Percentiles rank a stretch among this genome's conserved stretches.
phyloP scores from a whole-genome alignment of 2,888 invertebrate genomes.

The Lingula anatina region DNA sequence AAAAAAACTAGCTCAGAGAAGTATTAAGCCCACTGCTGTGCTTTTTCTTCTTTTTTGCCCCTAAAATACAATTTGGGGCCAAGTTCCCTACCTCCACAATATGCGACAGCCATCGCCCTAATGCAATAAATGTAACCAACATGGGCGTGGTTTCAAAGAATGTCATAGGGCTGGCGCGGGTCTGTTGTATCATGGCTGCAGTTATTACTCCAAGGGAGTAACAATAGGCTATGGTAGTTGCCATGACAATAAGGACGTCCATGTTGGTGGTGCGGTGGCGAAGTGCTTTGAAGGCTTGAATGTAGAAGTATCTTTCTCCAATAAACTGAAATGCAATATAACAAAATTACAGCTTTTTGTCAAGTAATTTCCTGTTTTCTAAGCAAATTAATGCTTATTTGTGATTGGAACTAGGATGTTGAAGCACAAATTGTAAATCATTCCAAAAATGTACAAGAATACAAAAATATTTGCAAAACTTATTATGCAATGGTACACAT shows the following conservation, averaged over 20 bases:
- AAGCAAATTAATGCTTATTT: too few relatives aligned
- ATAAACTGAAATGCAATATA: slow-evolving; percentile 68
- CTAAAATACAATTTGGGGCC: too few relatives aligned
- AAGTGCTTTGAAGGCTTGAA: slow-evolving; percentile 86
- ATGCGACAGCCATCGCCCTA: slow-evolving; percentile 96
- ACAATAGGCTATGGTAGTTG: slow-evolving; percentile 88
- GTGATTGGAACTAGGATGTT: too few relatives aligned
- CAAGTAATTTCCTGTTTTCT: too few relatives aligned
- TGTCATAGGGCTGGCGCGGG: slow-evolving; percentile 82
- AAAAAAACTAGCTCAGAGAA: too few relatives aligned
- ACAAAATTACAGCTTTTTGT: too few relatives aligned
- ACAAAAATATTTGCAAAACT: too few relatives aligned
- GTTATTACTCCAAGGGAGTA: slow-evolving; percentile 73
- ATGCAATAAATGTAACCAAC: slow-evolving; percentile 92
- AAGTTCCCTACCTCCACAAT: slow-evolving; percentile 81
- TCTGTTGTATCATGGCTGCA: slow-evolving; percentile 73
- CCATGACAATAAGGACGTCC: slow-evolving; percentile 98
- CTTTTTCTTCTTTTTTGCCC: too few relatives aligned
- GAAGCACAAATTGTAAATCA: too few relatives aligned
- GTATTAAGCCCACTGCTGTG: too few relatives aligned
- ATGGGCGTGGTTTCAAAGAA: slow-evolving; percentile 99
- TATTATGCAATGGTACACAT: too few relatives aligned
- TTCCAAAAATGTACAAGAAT: too few relatives aligned
- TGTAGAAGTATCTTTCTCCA: slow-evolving; percentile 94
- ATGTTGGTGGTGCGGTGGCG: slow-evolving; percentile 91